Percentiles rank a stretch among this genome's conserved stretches.
Conservation (phyloP, 1,140 invertebrate species). For the Pygmarrhopalites habei region DNA sequence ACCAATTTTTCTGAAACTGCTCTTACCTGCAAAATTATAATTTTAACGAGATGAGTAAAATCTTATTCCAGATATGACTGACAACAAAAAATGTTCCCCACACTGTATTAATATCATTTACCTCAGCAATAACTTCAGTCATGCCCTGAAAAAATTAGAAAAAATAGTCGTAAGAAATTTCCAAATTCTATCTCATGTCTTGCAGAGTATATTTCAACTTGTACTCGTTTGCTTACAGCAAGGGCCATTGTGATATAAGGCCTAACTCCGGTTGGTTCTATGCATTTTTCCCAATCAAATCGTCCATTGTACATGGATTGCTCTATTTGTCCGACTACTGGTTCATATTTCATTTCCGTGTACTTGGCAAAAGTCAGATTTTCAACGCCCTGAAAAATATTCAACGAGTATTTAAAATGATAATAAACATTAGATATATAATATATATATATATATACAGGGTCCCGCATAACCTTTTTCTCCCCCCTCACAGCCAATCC, state of each 20-base stretch:
- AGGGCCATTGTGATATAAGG: conserved; percentile 89
- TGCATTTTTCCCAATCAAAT: conserved; percentile 75
- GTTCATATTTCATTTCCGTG: conserved; percentile 86
- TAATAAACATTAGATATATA: conserved; percentile 12
- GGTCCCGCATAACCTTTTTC: too few species aligned
- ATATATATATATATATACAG: too few species aligned
- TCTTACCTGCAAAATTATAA: conserved; percentile 61
- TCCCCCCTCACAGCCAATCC: too few species aligned
- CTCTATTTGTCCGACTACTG: conserved; percentile 85
- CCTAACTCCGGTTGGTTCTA: conserved; percentile 64
- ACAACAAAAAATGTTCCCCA: too few species aligned
- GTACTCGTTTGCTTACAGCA: conserved; percentile 81
- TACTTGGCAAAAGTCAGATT: conserved; percentile 49
- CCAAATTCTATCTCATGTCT: conserved; percentile 64
- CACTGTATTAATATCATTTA: conserved; percentile 5
- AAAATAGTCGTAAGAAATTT: neutral
- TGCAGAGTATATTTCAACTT: too few species aligned
- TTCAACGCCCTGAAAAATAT: conserved; percentile 26
- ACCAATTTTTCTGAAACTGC: conserved; percentile 70
- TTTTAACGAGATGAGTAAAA: neutral
- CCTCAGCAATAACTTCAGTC: conserved; percentile 10
- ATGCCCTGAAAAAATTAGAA: neutral
- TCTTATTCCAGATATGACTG: too few species aligned
- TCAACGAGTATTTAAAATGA: conserved; percentile 14
- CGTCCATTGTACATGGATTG: conserved; percentile 87